Evolutionary conservation across 64 coral and sea anemone genomes (phyloP), one percentile per base, ranked within the genome.

Genomic region (Montipora capricornis): DNA sequence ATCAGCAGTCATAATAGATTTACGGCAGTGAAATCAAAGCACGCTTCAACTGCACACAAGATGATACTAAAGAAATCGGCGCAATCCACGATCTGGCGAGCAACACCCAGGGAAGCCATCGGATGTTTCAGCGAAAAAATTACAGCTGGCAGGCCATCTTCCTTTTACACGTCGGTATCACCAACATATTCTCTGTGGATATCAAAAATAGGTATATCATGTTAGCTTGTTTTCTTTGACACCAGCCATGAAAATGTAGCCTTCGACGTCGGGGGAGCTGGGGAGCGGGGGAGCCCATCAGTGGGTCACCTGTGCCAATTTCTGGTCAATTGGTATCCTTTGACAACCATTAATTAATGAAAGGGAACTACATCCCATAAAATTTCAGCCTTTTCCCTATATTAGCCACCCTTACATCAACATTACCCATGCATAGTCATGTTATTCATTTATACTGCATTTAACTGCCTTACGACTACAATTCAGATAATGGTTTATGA

Each of bases 131-230:
- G 44, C 13, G 14, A 79, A 49, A 76, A 47, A 79, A 79, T 79
- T 49, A 19, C 45, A 71, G 68, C 68, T 24, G 14, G 68, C 20
- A 24, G 17, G 68, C 20, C 68, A 71, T 20, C 19, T 24, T 5
- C 20, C 6, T 68, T 64, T 85, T 46, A 85, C 8, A 85, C 82
- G 17, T 85, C 82, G 5, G 62, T 71, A 46, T 50, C 82, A 50
- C 82, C 82, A 85, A 85, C 44, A 71, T 85, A 85, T 46, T 85
- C 82, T 71, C 82, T 85, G 66, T 20, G 8, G 8, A 71, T 62
- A 49, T 71, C 0, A 81, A 37, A 85, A 71, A 45, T 68, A 71
- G 48, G 15, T 13, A 47, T 11, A 77, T 17, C 12, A 78, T 46
- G 16, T 78, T 19, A 78, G 76, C 76, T 44, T 15, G 44, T 7